Evolutionary conservation across 2,888 invertebrate genomes (phyloP).

Genomic region (Tinea pellionella): DNA sequence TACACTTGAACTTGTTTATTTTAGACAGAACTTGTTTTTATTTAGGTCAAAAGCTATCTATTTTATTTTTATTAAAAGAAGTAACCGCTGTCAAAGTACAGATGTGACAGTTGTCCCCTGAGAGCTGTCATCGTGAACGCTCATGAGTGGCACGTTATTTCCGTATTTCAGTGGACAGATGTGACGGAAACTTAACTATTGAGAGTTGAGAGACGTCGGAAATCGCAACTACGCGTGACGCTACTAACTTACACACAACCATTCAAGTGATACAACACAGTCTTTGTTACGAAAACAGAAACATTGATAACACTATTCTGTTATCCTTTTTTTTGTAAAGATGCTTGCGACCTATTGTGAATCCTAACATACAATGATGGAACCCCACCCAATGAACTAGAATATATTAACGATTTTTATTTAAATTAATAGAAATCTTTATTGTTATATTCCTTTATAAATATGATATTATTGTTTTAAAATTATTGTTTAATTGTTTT

Average conservation of each 20-base stretch:
- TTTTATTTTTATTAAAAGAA: background rate
- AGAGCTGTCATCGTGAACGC: slow-evolving; percentile 27
- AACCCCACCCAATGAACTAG: background rate
- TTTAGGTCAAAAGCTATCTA: too few species aligned
- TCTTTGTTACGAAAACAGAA: background rate
- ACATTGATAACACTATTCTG: background rate
- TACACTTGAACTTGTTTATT: too few species aligned
- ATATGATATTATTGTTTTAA: too few species aligned
- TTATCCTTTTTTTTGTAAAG: background rate
- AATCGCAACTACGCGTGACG: slow-evolving; percentile 22
- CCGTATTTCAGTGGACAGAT: slow-evolving; percentile 21
- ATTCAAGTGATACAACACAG: too few species aligned
- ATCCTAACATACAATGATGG: background rate
- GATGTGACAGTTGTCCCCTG: background rate
- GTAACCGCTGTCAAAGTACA: background rate
- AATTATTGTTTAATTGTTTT: too few species aligned
- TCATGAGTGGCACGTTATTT: slow-evolving; percentile 57
- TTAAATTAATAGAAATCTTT: too few species aligned
- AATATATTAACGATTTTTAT: too few species aligned
- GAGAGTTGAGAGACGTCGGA: slow-evolving; percentile 1
- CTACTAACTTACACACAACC: slow-evolving; percentile 31
- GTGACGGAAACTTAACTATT: background rate
- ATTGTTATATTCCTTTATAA: too few species aligned
- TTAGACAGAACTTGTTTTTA: too few species aligned
- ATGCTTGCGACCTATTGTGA: background rate